A percentile compares a stretch with the other conserved stretches of the same genome.
Conservation (phyloP, 1,140 invertebrate genomes). For the Bombyx mandarina region DNA sequence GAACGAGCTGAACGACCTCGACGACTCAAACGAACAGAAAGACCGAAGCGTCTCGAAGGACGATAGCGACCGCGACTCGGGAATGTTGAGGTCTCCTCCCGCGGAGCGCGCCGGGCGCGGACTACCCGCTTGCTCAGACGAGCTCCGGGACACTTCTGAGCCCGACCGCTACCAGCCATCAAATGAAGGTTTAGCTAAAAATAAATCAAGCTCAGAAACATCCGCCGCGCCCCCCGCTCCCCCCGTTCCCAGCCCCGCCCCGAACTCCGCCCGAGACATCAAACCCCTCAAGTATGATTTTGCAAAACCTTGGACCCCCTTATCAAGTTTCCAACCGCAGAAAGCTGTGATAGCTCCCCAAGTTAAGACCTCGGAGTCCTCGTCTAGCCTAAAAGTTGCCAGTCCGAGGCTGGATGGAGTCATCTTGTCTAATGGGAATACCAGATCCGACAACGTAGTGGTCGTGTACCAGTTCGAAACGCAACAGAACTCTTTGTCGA, state of each 20-base stretch:
- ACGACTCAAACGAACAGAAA: slow-evolving; percentile 12
- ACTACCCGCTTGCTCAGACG: slow-evolving; percentile 37
- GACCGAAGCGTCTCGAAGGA: too few relatives aligned
- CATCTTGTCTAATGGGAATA: slow-evolving; percentile 59
- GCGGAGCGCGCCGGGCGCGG: too few relatives aligned
- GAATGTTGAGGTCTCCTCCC: too few relatives aligned
- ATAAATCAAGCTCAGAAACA: slow-evolving; percentile 19
- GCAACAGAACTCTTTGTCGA: slow-evolving; percentile 35
- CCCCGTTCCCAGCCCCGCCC: slow-evolving; percentile 41
- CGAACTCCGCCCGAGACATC: slow-evolving; percentile 40
- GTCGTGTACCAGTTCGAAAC: slow-evolving; percentile 63
- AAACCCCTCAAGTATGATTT: slow-evolving; percentile 48
- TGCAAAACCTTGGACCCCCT: slow-evolving; percentile 46
- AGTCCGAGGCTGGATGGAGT: slow-evolving; percentile 59
- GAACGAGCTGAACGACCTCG: slow-evolving; percentile 27
- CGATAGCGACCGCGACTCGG: too few relatives aligned
- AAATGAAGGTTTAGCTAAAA: slow-evolving; percentile 40
- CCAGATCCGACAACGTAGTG: slow-evolving; percentile 54
- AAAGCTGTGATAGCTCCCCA: slow-evolving; percentile 31
- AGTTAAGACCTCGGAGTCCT: slow-evolving; percentile 49
- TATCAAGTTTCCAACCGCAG: slow-evolving; percentile 53
- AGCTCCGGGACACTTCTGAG: neutral
- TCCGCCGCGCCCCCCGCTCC: slow-evolving; percentile 30
- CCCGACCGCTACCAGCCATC: neutral
- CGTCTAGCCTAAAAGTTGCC: slow-evolving; percentile 33